Evolutionary conservation across 2,888 invertebrate species (phyloP).

Genomic region (Latrodectus elegans): DNA sequence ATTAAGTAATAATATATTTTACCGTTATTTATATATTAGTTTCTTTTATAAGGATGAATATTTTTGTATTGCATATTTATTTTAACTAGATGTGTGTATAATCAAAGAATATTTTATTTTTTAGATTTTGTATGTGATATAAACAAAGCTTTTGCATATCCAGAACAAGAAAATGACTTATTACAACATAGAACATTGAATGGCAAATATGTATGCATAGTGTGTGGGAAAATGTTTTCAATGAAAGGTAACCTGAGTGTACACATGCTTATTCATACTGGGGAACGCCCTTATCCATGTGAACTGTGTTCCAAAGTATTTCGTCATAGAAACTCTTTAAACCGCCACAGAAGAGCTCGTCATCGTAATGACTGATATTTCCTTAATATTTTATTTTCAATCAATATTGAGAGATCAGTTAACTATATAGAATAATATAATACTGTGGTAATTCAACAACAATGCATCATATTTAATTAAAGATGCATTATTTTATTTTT

Average conservation of each 20-base stretch:
- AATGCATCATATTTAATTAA: neutral
- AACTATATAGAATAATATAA: no score
- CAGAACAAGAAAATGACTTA: slow-evolving; percentile 8
- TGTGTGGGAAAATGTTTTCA: slow-evolving; percentile 60
- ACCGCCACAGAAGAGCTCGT: slow-evolving; percentile 51
- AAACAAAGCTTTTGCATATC: slow-evolving; percentile 13
- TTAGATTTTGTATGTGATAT: slow-evolving; percentile 16
- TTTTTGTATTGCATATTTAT: no score
- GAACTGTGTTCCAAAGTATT: slow-evolving; percentile 58
- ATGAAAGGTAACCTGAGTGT: slow-evolving; percentile 58
- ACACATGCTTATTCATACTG: slow-evolving; percentile 65
- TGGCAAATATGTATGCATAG: slow-evolving; percentile 42
- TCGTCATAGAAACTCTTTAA: slow-evolving; percentile 57
- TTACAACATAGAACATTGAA: neutral
- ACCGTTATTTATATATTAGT: no score
- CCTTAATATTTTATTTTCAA: no score
- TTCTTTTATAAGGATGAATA: no score
- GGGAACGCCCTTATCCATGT: slow-evolving; percentile 58
- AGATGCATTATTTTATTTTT: neutral
- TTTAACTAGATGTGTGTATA: no score
- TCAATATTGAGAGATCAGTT: no score
- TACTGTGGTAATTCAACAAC: neutral
- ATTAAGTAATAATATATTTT: no score
- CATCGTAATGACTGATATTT: slow-evolving; percentile 17
- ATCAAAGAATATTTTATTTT: no score